Base-by-base conservation (phyloP, 1,140 invertebrate genomes). In the Lordiphosa stackelbergi region DNA sequence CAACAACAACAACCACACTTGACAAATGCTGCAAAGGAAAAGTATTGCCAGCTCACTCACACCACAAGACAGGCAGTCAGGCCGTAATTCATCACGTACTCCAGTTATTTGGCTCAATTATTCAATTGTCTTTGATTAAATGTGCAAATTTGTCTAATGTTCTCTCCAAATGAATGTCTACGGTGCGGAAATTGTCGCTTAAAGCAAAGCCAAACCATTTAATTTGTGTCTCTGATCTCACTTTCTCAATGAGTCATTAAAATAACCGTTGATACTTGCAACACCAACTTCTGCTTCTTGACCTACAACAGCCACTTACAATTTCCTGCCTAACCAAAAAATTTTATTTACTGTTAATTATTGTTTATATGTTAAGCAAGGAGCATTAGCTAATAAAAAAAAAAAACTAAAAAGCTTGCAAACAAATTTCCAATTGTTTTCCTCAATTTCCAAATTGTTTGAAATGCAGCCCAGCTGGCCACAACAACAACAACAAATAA, bases 81-180 rank as follows among this genome's bases (percentile, higher is more conserved):
- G 36, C 28, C 53, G 8, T 45, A 40, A 13, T 36, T 37, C 34
- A 40, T 11, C 13, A 28, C 51, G 22, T 53, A 70, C 41, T 59
- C 56, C 57, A 73, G 61, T 66, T 70, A 60, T 51, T 60, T 48
- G 56, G 36, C 31, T 62, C 72, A 83, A 75, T 81, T 83, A 83
- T 83, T 65, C 56, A 83, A 75, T 81, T 81, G 71, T 45, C 72
- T 71, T 51, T 83, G 55, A 81, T 81, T 81, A 75, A 75, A 71
- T 83, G 77, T 81, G 75, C 75, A 75, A 81, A 83, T 83, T 83
- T 69, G 55, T 83, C 77, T 79, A 83, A 79, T 79, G 53, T 55
- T 79, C 53, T 70, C n/a, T n/a, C 16, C 8, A 53, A 53, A 13
- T 45, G 28, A 49, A 57, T 47, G 57, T 66, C 53, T 49, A 53